These are phyloP conservation scores for Oikopleura vanhoeffeni DNA, from an alignment of 23 tunicate genomes.

Conservation along the genomic window DNA sequence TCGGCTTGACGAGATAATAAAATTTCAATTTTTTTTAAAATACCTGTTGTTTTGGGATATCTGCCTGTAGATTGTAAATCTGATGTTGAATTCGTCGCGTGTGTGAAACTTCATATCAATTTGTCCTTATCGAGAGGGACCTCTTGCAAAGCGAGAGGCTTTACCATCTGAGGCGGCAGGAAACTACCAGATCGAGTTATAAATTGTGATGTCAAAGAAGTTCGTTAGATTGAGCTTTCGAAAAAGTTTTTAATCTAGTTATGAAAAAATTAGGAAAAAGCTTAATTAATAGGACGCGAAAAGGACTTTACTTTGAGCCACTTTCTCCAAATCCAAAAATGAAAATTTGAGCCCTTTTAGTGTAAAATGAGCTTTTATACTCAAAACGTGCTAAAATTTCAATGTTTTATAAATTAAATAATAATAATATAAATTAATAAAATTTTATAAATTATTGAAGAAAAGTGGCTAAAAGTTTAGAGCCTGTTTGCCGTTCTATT, in stretches of 20 bases:
- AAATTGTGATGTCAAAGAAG: not conserved
- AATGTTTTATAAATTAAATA: too few species aligned
- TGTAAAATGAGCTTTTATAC: too few species aligned
- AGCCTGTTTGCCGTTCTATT: too few species aligned
- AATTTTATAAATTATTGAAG: too few species aligned
- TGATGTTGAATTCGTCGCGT: not conserved
- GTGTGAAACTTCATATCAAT: not conserved
- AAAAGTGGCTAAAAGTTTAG: too few species aligned
- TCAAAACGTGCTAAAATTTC: too few species aligned
- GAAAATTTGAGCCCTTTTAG: too few species aligned
- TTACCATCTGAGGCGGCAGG: not conserved
- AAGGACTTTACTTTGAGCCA: not conserved
- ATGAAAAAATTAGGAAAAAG: too few species aligned
- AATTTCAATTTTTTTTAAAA: not conserved
- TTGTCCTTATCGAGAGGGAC: not conserved
- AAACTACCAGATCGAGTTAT: not conserved
- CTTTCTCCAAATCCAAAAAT: not conserved
- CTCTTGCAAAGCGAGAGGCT: not conserved
- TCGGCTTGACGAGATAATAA: too few species aligned
- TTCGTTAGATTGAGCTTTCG: not conserved
- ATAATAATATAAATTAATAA: too few species aligned
- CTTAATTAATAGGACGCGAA: too few species aligned
- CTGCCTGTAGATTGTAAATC: not conserved
- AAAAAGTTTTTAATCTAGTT: not conserved
- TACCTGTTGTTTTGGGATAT: not conserved